Evolutionary conservation across 2,888 invertebrate species (phyloP).

Genomic region (Anoncus sp.): DNA sequence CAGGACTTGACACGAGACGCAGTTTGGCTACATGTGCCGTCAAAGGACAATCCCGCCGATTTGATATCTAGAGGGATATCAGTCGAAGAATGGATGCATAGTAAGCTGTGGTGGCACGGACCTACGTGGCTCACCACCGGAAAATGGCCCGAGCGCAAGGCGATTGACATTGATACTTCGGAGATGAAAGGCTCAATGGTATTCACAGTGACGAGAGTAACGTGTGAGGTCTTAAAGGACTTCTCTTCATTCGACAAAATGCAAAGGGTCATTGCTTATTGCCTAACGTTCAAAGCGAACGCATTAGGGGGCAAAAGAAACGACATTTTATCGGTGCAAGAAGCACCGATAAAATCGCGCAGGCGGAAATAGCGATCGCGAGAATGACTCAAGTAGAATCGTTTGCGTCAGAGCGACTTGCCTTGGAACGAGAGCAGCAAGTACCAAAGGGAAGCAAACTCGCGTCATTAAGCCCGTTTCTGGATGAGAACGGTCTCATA

Average conservation of each 20-base stretch:
- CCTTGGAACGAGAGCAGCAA: background rate
- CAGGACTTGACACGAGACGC: slow-evolving; percentile 35
- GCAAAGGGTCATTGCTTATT: slow-evolving; percentile 42
- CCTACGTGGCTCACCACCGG: slow-evolving; percentile 50
- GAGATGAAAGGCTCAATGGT: background rate
- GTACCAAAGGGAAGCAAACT: slow-evolving; percentile 38
- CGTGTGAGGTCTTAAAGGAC: slow-evolving; percentile 6
- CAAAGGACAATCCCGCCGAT: slow-evolving; percentile 56
- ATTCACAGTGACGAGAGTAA: slow-evolving; percentile 13
- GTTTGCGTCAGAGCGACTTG: slow-evolving; percentile 28
- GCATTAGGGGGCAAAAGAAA: background rate
- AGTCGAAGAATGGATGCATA: slow-evolving; percentile 2
- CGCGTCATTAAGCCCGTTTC: slow-evolving; percentile 27
- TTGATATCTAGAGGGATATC: slow-evolving; percentile 52
- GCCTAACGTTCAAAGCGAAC: slow-evolving; percentile 30
- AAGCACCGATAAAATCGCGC: slow-evolving; percentile 39
- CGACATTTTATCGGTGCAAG: slow-evolving; percentile 16
- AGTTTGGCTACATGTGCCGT: slow-evolving; percentile 41
- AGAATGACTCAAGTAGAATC: slow-evolving; percentile 38
- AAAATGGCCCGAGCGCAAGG: slow-evolving; percentile 18
- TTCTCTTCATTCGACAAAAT: slow-evolving; percentile 17
- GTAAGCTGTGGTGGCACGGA: slow-evolving; percentile 51
- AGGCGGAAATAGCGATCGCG: slow-evolving; percentile 35
- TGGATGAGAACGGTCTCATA: slow-evolving; percentile 39
- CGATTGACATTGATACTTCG: slow-evolving; percentile 2